Conservation (phyloP, 1,140 invertebrate genomes). For the Prorops nasuta region DNA sequence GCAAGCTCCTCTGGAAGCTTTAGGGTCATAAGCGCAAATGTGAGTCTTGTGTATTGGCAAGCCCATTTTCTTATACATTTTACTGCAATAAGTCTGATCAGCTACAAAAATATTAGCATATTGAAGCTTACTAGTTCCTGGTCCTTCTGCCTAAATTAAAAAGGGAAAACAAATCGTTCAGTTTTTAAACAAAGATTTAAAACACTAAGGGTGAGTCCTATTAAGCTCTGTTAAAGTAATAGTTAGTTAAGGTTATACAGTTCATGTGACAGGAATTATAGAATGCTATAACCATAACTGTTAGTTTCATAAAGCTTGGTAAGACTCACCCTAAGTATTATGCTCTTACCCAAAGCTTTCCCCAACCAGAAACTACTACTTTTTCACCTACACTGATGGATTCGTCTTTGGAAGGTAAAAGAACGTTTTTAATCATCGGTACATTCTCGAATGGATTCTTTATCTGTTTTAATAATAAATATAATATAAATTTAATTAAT, state of each 20-base stretch:
- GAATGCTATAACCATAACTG: background rate
- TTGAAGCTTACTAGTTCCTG: constrained; percentile 8
- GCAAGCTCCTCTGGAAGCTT: constrained; percentile 9
- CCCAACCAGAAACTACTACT: constrained; percentile 17
- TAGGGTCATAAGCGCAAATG: constrained; percentile 16
- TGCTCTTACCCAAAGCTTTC: background rate
- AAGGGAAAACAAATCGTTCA: no score
- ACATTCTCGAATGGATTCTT: background rate
- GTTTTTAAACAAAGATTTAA: no score
- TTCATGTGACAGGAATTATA: no score
- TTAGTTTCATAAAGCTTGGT: background rate
- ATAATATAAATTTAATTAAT: no score
- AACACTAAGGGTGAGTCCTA: no score
- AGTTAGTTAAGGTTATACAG: no score
- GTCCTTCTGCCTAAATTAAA: constrained; percentile 4
- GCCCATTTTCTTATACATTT: background rate
- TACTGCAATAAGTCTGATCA: constrained; percentile 10
- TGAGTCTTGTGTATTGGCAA: constrained; percentile 13
- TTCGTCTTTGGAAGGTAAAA: background rate
- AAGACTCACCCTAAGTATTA: no score
- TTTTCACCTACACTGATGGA: background rate
- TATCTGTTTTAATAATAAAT: no score
- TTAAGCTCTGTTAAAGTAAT: no score
- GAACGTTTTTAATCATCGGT: background rate
- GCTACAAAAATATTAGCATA: constrained; percentile 9